Evolutionary conservation across 2,888 invertebrate genomes (phyloP).

Genomic region (Imbricaverruca yamaguchii): DNA sequence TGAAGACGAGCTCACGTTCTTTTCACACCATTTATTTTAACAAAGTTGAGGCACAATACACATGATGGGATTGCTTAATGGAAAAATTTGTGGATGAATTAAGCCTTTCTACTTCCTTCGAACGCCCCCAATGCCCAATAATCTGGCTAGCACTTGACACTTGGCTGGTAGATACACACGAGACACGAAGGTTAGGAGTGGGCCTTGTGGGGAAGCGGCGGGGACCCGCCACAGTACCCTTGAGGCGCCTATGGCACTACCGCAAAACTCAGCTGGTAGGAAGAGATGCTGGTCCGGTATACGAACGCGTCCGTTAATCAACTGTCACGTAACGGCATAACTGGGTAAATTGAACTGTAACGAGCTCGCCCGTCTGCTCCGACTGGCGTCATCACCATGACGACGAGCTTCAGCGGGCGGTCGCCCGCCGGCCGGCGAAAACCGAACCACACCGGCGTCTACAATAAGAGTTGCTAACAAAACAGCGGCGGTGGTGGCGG

Average conservation of each 20-base stretch:
- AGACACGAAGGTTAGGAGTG: slow-evolving; percentile 4
- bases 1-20: no score
- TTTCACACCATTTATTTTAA: slow-evolving; percentile 23
- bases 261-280: neutral
- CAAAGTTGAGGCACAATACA: slow-evolving; percentile 24
- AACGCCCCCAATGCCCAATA: slow-evolving; percentile 17
- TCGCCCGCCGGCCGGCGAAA: neutral
- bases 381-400: neutral
- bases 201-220: slow-evolving; percentile 1
- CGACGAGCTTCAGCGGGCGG: neutral
- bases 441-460: neutral
- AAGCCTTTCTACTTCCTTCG: slow-evolving; percentile 16
- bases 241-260: slow-evolving; percentile 13
- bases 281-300: neutral
- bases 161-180: slow-evolving; percentile 12
- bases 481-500: neutral
- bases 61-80: slow-evolving; percentile 22
- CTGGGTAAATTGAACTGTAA: slow-evolving; percentile 18
- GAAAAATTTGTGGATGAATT: slow-evolving; percentile 22
- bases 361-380: neutral
- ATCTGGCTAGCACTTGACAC: slow-evolving; percentile 21
- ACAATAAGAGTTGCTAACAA: neutral
- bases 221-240: neutral
- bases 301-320: neutral
- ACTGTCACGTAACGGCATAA: slow-evolving; percentile 13